These are phyloP conservation scores for Istiophorus platypterus DNA, from an alignment of 2,113 vertebrate species.

Conservation along the genomic window DNA sequence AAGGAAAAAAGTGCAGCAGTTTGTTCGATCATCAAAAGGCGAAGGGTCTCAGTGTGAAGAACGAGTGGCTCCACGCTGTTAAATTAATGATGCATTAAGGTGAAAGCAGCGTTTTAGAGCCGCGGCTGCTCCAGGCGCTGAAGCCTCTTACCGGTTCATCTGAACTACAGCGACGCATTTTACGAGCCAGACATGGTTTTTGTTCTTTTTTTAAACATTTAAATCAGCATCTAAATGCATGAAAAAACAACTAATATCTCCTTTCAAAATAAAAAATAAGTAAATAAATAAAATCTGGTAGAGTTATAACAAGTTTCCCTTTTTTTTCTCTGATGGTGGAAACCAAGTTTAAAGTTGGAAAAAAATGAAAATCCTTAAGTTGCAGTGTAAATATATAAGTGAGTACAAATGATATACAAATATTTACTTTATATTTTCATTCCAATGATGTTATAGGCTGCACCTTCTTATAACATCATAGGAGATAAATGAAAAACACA, in stretches of 20 bases:
- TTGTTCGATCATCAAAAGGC: background rate
- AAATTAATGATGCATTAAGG: conserved; percentile 59
- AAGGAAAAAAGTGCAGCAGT: background rate
- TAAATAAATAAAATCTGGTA: background rate
- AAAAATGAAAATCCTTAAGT: background rate
- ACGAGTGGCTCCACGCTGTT: conserved; percentile 18
- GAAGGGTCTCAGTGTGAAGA: background rate
- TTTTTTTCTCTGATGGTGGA: background rate
- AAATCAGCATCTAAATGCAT: background rate
- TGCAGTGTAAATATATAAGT: too few species aligned
- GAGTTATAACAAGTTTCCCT: too few species aligned
- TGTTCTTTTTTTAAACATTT: background rate
- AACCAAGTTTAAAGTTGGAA: background rate
- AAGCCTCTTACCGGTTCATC: background rate
- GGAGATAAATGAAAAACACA: too few species aligned
- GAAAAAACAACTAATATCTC: background rate
- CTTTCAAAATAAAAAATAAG: background rate
- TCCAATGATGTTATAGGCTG: too few species aligned
- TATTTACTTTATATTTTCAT: background rate
- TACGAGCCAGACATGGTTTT: background rate
- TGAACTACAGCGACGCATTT: background rate
- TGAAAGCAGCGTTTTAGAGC: conserved; percentile 35
- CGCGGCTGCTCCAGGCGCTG: background rate
- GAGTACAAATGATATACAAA: background rate
- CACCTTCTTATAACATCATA: too few species aligned